These are phyloP conservation scores for Neodiprion lecontei DNA, from an alignment of 1,140 invertebrate genomes.

Conservation along the genomic window DNA sequence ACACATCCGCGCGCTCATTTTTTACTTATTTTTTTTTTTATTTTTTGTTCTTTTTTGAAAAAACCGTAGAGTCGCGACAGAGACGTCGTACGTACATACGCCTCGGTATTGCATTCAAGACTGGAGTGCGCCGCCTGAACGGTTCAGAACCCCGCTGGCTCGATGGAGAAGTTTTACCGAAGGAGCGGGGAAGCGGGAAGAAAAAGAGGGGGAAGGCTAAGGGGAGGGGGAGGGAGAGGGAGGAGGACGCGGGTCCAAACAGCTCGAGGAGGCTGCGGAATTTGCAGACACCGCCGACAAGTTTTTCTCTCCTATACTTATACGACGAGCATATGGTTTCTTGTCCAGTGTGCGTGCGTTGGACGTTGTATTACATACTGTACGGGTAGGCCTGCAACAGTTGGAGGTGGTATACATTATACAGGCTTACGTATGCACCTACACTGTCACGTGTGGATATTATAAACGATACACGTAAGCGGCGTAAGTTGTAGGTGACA, in stretches of 20 bases:
- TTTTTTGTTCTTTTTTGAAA: not conserved
- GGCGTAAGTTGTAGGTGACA: too few species aligned
- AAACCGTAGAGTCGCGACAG: not conserved
- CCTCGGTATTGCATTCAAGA: not conserved
- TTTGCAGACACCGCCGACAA: slow-evolving; percentile 45
- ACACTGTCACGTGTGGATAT: not conserved
- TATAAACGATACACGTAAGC: too few species aligned
- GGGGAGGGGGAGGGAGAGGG: not conserved
- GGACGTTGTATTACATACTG: slow-evolving; percentile 9
- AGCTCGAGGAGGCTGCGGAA: slow-evolving; percentile 45
- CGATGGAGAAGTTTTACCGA: not conserved
- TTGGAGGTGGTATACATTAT: not conserved
- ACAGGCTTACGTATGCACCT: not conserved
- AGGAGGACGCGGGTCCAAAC: slow-evolving; percentile 31
- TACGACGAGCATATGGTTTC: slow-evolving; percentile 46
- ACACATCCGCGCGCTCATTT: too few species aligned
- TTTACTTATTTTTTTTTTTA: too few species aligned
- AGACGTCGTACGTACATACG: not conserved
- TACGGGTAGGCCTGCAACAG: not conserved
- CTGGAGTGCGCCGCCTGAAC: not conserved
- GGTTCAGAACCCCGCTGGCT: too few species aligned
- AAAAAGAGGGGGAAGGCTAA: not conserved
- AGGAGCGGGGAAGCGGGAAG: slow-evolving; percentile 19
- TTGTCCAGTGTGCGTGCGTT: slow-evolving; percentile 20
- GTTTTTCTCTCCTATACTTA: slow-evolving; percentile 36